phyloP scores from a whole-genome alignment of 2,888 invertebrate genomes.

The Drosophila falleni region DNA sequence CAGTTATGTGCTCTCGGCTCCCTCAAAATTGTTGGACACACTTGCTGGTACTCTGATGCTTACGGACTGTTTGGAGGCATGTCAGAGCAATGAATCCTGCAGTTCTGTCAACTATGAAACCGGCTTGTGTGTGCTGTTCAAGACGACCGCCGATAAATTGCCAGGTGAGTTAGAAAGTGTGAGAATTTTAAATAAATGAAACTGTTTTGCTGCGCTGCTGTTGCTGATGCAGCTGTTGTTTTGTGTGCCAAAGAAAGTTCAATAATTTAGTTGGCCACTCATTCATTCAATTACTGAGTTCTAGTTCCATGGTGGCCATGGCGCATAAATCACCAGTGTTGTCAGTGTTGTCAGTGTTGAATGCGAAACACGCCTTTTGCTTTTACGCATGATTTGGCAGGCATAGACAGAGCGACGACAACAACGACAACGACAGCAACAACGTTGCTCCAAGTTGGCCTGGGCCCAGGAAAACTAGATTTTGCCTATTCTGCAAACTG shows the following conservation, averaged over 20 bases:
- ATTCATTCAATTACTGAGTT: constrained; percentile 78
- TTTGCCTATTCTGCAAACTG: constrained; percentile 79
- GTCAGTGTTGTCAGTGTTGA: constrained; percentile 33
- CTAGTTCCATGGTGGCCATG: constrained; percentile 73
- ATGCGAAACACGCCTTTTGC: constrained; percentile 68
- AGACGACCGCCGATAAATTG: constrained; percentile 94
- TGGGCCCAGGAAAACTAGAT: constrained; percentile 75
- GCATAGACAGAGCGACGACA: constrained; percentile 34
- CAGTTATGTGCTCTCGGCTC: constrained; percentile 95
- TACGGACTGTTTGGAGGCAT: constrained; percentile 97
- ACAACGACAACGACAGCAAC: constrained; percentile 16
- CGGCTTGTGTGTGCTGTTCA: constrained; percentile 96
- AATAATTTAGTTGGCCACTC: constrained; percentile 73
- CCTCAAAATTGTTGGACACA: constrained; percentile 94
- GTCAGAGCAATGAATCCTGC: constrained; percentile 96
- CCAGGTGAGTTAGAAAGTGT: constrained; percentile 89
- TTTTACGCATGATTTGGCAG: constrained; percentile 77
- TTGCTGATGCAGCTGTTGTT: constrained; percentile 39
- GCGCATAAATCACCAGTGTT: constrained; percentile 70
- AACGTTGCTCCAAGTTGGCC: constrained; percentile 49
- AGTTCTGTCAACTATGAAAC: constrained; percentile 98
- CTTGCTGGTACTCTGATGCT: constrained; percentile 96
- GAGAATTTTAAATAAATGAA: constrained; percentile 57
- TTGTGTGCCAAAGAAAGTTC: constrained; percentile 80
- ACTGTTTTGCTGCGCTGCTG: constrained; percentile 14